Evolutionary conservation across 2,113 vertebrate species (phyloP).

Genomic region (Rhodinocichla rosea): DNA sequence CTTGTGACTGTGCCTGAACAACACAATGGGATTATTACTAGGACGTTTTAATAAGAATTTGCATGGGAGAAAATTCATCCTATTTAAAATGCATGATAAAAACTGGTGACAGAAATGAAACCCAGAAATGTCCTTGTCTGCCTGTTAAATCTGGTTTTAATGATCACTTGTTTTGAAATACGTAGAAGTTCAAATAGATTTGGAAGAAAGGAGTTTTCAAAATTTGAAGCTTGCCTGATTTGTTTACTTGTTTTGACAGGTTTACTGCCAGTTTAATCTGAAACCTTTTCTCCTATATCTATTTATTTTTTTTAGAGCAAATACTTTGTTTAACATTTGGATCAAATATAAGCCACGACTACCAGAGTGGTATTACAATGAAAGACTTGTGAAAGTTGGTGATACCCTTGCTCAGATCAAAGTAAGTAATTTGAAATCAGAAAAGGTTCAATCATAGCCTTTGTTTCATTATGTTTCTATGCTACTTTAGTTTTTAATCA

Average conservation of each 20-base stretch:
- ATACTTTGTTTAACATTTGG: conserved; percentile 85
- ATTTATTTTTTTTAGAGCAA: conserved; percentile 75
- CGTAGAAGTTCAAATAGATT: background rate
- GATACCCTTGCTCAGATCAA: conserved; percentile 84
- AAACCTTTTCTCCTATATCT: background rate
- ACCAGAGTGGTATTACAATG: conserved; percentile 81
- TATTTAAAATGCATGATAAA: background rate
- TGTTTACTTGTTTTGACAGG: conserved; percentile 9
- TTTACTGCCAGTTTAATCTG: conserved; percentile 31
- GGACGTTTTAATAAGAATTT: background rate
- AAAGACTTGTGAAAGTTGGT: conserved; percentile 84
- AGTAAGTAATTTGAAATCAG: conserved; percentile 70
- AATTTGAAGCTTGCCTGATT: background rate
- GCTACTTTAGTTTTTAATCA: background rate
- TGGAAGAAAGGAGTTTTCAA: background rate
- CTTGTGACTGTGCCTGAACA: background rate
- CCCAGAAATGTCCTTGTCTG: background rate
- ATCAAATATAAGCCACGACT: conserved; percentile 85
- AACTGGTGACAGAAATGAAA: background rate
- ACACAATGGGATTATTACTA: background rate
- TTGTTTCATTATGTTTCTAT: background rate
- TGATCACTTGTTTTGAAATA: conserved; percentile 26
- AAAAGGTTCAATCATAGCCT: background rate
- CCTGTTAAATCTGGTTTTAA: background rate
- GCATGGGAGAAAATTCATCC: background rate